A percentile compares a stretch with the other conserved stretches of the same genome.
Evolutionary conservation across 2,888 invertebrate species (phyloP).

Genomic region (Agrotis puta): DNA sequence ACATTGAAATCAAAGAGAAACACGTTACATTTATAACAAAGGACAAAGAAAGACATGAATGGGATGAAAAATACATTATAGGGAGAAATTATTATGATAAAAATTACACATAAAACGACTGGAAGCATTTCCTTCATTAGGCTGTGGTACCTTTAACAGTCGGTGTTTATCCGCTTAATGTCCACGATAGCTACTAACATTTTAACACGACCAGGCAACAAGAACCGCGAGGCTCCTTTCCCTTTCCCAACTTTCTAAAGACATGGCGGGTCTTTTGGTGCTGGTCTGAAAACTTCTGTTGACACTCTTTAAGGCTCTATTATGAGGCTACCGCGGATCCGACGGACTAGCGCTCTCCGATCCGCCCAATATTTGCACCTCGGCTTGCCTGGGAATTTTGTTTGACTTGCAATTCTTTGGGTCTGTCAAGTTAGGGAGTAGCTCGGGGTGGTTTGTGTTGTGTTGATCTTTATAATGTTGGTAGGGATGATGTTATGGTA

Average conservation of each 20-base stretch:
- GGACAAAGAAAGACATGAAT: constrained; percentile 10
- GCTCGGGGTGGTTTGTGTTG: not conserved
- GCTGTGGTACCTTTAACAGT: constrained; percentile 61
- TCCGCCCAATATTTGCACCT: constrained; percentile 66
- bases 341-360: constrained; percentile 56
- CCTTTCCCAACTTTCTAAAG: not conserved
- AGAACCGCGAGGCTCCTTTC: constrained; percentile 49
- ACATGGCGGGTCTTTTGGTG: constrained; percentile 49
- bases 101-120: constrained; percentile 60
- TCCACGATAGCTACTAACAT: constrained; percentile 73
- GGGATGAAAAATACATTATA: constrained; percentile 27
- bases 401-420: constrained; percentile 53
- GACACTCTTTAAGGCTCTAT: constrained; percentile 77
- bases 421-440: constrained; percentile 34
- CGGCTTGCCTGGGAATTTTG: constrained; percentile 40
- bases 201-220: constrained; percentile 68
- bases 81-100: constrained; percentile 48
- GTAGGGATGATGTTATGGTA: not conserved
- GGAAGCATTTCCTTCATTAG: constrained; percentile 75
- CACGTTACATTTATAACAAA: constrained; percentile 10
- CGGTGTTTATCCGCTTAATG: constrained; percentile 77
- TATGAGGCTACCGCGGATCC: constrained; percentile 64
- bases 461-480: constrained; percentile 13
- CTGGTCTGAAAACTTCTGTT: constrained; percentile 71
- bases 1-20: constrained; percentile 23